Evolutionary conservation across 2,113 vertebrate genomes (phyloP), one percentile per base, ranked within the genome.

Genomic region (Atractosteus spatula): DNA sequence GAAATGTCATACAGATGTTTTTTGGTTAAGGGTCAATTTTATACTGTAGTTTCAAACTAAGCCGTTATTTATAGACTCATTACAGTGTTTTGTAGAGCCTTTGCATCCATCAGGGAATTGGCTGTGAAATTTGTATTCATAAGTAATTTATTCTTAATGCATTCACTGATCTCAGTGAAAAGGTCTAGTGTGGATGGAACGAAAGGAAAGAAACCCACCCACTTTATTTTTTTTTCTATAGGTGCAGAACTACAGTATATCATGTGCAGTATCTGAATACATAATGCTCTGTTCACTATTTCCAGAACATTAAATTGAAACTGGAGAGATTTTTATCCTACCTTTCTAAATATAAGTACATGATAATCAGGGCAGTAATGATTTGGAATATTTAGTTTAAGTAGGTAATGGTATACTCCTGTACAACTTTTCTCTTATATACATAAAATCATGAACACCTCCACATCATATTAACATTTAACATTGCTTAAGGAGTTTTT

Each of bases 11-110:
- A 42, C 41, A 42, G 7, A 42, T 11, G 62, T 65, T 65, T 29
- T 5, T 4, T 42, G 29, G 7, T 42, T 17, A 41, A 29, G 29
- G 54, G 54, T 54, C 42, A 41, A 17, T 55, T 7, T 42, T 51
- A 64, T 71, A 10, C 6, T 56, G 55, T 8, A 42, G 70, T 41
- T 55, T 72, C 55, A 14, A 65, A 65, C 41, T 62, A 12, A n/a
- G 41, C 7, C 1, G 4, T 29, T 7, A 42, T 55, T 66, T 47
- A 56, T 11, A 8, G 68, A 7, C 44, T 70, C 55, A 42, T 69
- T 41, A 42, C 2, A 29, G 11, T 41, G 17, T 41, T 17, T 17
- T 41, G 56, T 29, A 29, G 29, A 29, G 29, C 29, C 29, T 29
- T 29, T 29, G 29, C 29, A 29, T 29, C 29, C 29, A 29, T 29